Conservation (phyloP, 2,113 vertebrate species). For the Nansenia antarctica region DNA sequence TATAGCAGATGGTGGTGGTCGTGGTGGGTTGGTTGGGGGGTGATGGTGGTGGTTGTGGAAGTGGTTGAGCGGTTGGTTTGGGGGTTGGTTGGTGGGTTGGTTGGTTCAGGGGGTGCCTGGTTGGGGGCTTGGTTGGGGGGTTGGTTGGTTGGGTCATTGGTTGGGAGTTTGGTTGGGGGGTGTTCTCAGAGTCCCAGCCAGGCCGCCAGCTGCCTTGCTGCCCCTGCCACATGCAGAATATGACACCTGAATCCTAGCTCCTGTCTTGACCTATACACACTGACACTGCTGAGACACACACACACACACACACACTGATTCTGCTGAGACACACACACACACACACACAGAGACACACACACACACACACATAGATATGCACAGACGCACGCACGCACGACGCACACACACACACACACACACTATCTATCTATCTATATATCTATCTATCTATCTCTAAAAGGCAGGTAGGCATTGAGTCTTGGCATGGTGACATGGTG, state of each 20-base stretch:
- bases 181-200: slow-evolving; percentile 13
- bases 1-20: no score
- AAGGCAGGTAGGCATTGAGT: background rate
- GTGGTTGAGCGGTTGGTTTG: no score
- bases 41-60: no score
- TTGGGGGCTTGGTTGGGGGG: slow-evolving; percentile 13
- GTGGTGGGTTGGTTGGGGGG: no score
- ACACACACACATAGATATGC: background rate
- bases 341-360: background rate
- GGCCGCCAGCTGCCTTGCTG: slow-evolving; percentile 57
- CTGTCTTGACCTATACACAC: background rate
- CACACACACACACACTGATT: no score
- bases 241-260: slow-evolving; percentile 44
- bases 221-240: slow-evolving; percentile 35
- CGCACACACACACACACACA: background rate
- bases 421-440: background rate
- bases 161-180: slow-evolving; percentile 9
- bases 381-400: background rate
- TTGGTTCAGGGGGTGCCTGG: no score
- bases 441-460: background rate
- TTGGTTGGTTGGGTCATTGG: background rate
- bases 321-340: slow-evolving; percentile 3
- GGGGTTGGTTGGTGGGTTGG: no score
- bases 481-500: slow-evolving; percentile 19
- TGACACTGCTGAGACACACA: slow-evolving; percentile 9